phyloP scores from a whole-genome alignment of 2,888 invertebrate genomes.

The Silvanus unidentatus region DNA sequence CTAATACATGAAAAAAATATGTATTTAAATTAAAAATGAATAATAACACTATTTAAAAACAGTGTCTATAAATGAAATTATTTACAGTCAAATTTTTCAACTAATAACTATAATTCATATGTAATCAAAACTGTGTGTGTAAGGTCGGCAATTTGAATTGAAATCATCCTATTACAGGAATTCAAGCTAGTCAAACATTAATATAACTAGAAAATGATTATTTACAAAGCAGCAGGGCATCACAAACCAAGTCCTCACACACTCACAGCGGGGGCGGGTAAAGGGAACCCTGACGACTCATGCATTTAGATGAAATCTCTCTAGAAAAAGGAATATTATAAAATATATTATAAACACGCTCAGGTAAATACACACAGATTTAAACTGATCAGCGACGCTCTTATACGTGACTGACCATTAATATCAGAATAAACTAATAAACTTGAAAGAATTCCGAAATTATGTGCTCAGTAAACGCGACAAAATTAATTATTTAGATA shows the following conservation, averaged over 20 bases:
- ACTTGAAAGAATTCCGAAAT: constrained; percentile 24
- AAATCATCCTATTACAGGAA: constrained; percentile 37
- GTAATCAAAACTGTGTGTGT: constrained; percentile 5
- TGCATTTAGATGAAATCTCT: constrained; percentile 39
- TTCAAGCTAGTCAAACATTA: constrained; percentile 39
- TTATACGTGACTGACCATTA: constrained; percentile 23
- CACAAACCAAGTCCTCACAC: constrained; percentile 20
- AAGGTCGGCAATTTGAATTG: constrained; percentile 32
- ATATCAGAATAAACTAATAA: constrained; percentile 9
- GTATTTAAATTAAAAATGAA: background rate
- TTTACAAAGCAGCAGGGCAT: constrained; percentile 39
- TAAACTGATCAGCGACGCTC: constrained; percentile 9
- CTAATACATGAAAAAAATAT: too few relatives aligned
- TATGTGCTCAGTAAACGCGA: constrained; percentile 22
- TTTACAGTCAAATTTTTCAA: background rate
- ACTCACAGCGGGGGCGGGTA: constrained; percentile 21
- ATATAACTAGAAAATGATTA: constrained; percentile 42
- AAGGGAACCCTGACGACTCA: constrained; percentile 25
- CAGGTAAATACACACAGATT: constrained; percentile 20
- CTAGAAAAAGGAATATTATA: constrained; percentile 27
- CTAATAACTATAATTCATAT: constrained; percentile 4
- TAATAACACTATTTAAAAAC: constrained; percentile 2
- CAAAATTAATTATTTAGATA: constrained; percentile 22
- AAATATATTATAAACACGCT: constrained; percentile 39
- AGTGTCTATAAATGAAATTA: constrained; percentile 1